Evolutionary conservation across 2,888 invertebrate species (phyloP), one percentile per base, ranked within the genome.

Genomic region (Dascillus cervinus): DNA sequence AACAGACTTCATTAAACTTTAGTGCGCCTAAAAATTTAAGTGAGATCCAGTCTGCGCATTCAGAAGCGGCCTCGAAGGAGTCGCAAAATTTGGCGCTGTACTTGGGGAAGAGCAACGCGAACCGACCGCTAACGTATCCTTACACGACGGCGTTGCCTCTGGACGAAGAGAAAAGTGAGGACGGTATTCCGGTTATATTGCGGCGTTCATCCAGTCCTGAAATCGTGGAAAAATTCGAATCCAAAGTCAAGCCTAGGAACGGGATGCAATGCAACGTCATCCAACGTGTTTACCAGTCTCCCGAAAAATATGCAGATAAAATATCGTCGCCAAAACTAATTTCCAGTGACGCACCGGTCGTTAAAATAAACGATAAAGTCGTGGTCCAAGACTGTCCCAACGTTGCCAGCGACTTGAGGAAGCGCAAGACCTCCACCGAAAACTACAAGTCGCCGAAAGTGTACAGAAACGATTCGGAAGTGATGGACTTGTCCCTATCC

Each of bases 121-220:
- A 71, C 9, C 67, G 80, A 44, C 81, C 81, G 0, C 65, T 75
- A 10, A 80, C 81, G 8, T 82, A 82, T 57, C 82, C 82, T 0
- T 82, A 82, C 49, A 69, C 52, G 37, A 45, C 41, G 3, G 46
- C 39, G 37, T 11, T 39, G 11, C n/a, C 4, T 17, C 17, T 21
- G 2, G 29, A 37, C 8, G 20, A 24, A 28, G 15, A 13, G 3
- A 12, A 21, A 15, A 37, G 12, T 20, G 23, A 29, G n/a, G 26
- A 26, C n/a, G 12, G 3, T n/a, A 11, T 12, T 12, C 8, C 12
- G 11, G 11, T 10, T 3, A 6, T 13, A 11, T 10, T 12, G 11
- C 3, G 15, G 17, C 6, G 22, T 24, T 28, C 20, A 22, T 15
- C 29, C 22, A 5, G 28, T 21, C 3, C 15, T 17, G 17, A 6